Conservation (phyloP, 1,140 invertebrate genomes). For the Melitaea cinxia region DNA sequence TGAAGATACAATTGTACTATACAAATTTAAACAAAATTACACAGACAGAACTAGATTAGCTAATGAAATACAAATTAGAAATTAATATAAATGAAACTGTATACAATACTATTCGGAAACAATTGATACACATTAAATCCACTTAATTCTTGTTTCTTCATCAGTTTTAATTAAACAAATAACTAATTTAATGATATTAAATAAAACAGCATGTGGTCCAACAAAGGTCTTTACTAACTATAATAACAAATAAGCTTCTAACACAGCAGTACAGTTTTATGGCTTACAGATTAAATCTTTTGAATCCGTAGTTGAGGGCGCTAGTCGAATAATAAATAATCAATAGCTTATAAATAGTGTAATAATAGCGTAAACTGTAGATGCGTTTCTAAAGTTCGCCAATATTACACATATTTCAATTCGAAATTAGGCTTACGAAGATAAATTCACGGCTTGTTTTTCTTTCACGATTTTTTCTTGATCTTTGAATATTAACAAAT, state of each 20-base stretch:
- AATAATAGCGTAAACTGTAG: constrained; percentile 14
- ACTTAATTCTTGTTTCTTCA: constrained; percentile 34
- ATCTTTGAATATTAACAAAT: not conserved
- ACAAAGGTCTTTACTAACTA: constrained; percentile 18
- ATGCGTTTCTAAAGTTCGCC: constrained; percentile 9
- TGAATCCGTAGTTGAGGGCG: constrained; percentile 10
- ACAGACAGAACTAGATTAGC: constrained; percentile 18
- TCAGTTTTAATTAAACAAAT: constrained; percentile 28
- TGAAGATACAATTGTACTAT: constrained; percentile 35
- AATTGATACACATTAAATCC: constrained; percentile 4
- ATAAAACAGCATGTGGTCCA: constrained; percentile 30
- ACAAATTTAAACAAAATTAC: constrained; percentile 27
- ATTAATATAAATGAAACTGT: not conserved
- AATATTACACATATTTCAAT: constrained; percentile 6
- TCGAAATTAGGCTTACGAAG: constrained; percentile 22
- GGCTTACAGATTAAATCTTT: constrained; percentile 12
- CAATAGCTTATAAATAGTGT: constrained; percentile 13
- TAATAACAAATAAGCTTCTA: constrained; percentile 23
- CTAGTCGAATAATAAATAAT: constrained; percentile 10
- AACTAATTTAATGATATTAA: not conserved
- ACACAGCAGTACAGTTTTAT: constrained; percentile 10
- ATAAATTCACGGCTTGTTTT: constrained; percentile 28
- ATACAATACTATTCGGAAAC: not conserved
- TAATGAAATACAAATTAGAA: not conserved
- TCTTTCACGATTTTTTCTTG: constrained; percentile 22